These are phyloP conservation scores for Lepidotrigona ventralis DNA, from an alignment of 1,140 invertebrate species.

Conservation along the genomic window DNA sequence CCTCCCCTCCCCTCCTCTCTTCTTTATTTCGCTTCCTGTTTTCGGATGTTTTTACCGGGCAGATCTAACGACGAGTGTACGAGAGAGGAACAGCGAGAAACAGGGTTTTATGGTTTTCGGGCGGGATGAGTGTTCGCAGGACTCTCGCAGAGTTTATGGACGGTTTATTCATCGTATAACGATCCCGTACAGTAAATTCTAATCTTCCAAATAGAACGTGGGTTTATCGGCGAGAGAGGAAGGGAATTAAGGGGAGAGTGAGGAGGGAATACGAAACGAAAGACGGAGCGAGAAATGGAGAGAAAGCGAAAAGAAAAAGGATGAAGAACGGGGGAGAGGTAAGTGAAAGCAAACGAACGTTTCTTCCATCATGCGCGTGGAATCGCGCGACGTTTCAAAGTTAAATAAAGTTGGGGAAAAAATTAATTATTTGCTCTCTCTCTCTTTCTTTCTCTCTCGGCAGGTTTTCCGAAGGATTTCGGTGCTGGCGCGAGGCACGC, in stretches of 20 bases:
- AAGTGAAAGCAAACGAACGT: not conserved
- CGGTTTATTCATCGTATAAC: slow-evolving; percentile 3
- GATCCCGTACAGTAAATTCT: not conserved
- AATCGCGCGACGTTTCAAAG: too few relatives aligned
- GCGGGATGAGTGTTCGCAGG: not conserved
- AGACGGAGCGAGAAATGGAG: not conserved
- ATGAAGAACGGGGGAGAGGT: not conserved
- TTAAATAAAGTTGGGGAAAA: too few relatives aligned
- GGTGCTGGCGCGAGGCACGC: not conserved
- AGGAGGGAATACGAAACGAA: not conserved
- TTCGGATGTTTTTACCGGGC: not conserved
- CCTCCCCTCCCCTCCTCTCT: too few relatives aligned
- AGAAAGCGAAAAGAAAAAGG: not conserved
- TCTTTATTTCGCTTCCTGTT: too few relatives aligned
- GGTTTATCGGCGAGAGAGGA: not conserved
- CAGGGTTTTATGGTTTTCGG: not conserved
- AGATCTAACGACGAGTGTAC: not conserved
- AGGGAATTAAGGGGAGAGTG: not conserved
- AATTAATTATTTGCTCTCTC: too few relatives aligned
- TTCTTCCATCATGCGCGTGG: too few relatives aligned
- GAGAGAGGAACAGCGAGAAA: not conserved
- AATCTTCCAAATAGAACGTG: not conserved
- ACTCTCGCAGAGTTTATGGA: not conserved
- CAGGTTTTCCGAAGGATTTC: too few relatives aligned
- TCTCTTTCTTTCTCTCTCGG: too few relatives aligned